These are phyloP conservation scores for Drosophila neotestacea DNA, from an alignment of 2,888 invertebrate genomes.

Conservation along the genomic window DNA sequence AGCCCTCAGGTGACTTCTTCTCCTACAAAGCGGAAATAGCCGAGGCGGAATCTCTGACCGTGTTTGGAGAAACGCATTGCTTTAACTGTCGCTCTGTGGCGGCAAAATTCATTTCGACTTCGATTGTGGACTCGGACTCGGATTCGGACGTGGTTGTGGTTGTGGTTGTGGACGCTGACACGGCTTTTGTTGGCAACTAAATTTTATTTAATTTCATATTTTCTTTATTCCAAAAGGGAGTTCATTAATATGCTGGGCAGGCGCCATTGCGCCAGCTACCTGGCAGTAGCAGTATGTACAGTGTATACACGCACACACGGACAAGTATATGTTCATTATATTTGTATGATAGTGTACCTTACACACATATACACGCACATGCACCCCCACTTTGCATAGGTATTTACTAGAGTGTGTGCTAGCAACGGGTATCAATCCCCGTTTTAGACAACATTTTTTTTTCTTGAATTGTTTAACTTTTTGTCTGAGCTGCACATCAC, in stretches of 20 bases:
- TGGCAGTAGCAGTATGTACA: constrained; percentile 63
- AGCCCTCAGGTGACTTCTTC: constrained; percentile 10
- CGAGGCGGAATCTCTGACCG: constrained; percentile 12
- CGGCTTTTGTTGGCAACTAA: constrained; percentile 65
- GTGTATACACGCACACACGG: constrained; percentile 24
- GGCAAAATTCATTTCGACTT: constrained; percentile 54
- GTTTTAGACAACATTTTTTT: constrained; percentile 63
- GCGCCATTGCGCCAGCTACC: constrained; percentile 75
- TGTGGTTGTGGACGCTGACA: constrained; percentile 57
- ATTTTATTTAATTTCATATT: constrained; percentile 79
- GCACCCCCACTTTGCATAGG: constrained; percentile 71
- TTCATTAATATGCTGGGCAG: constrained; percentile 77
- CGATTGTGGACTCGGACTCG: constrained; percentile 1
- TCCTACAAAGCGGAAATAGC: constrained; percentile 57
- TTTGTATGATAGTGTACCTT: not conserved
- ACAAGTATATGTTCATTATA: constrained; percentile 3
- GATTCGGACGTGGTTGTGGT: constrained; percentile 22
- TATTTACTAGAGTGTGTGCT: constrained; percentile 47
- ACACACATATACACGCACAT: constrained; percentile 31
- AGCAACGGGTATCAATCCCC: constrained; percentile 76
- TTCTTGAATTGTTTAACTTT: constrained; percentile 41
- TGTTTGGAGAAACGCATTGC: constrained; percentile 44
- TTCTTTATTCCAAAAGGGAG: constrained; percentile 73
- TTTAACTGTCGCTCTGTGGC: constrained; percentile 9
- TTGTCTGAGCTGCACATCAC: constrained; percentile 49